Conservation (phyloP, 2,888 invertebrate genomes). For the Habroteleia sp. region DNA sequence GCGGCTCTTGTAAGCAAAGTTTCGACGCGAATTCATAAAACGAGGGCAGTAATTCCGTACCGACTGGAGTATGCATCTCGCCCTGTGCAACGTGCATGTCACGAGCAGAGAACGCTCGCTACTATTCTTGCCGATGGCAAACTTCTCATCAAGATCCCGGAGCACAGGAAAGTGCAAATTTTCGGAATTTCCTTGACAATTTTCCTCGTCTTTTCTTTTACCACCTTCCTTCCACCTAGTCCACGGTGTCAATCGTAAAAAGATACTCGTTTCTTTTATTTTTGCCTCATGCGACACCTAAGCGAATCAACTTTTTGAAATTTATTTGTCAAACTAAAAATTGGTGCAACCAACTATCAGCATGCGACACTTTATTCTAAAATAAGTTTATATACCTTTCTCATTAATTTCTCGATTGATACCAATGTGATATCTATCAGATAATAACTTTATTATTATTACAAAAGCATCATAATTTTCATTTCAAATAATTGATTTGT, state of each 20-base stretch:
- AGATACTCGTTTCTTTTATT: slow-evolving; percentile 48
- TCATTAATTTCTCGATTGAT: too few relatives aligned
- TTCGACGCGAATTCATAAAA: slow-evolving; percentile 59
- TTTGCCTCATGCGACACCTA: slow-evolving; percentile 20
- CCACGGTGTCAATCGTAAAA: slow-evolving; percentile 35
- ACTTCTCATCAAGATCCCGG: slow-evolving; percentile 72
- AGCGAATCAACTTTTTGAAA: slow-evolving; percentile 42
- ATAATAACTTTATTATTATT: too few relatives aligned
- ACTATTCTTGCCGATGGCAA: slow-evolving; percentile 70
- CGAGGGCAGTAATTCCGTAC: slow-evolving; percentile 65
- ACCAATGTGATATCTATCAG: too few relatives aligned
- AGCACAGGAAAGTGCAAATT: slow-evolving; percentile 69
- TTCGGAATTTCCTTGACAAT: slow-evolving; percentile 65
- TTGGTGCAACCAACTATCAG: slow-evolving; percentile 8
- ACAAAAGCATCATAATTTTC: too few relatives aligned
- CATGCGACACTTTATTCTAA: slow-evolving; percentile 5
- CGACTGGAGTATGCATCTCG: slow-evolving; percentile 47
- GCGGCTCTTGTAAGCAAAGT: slow-evolving; percentile 61
- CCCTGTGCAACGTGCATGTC: slow-evolving; percentile 62
- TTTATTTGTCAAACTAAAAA: slow-evolving; percentile 33
- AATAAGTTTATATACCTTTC: slow-evolving; percentile 27
- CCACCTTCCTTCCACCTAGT: slow-evolving; percentile 2
- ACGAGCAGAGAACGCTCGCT: slow-evolving; percentile 68
- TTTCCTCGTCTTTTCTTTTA: slow-evolving; percentile 27
- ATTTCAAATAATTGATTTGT: too few relatives aligned